These are phyloP conservation scores for Parazoanthus darwini DNA, from an alignment of 92 coral and sea anemone species.

Conservation along the genomic window DNA sequence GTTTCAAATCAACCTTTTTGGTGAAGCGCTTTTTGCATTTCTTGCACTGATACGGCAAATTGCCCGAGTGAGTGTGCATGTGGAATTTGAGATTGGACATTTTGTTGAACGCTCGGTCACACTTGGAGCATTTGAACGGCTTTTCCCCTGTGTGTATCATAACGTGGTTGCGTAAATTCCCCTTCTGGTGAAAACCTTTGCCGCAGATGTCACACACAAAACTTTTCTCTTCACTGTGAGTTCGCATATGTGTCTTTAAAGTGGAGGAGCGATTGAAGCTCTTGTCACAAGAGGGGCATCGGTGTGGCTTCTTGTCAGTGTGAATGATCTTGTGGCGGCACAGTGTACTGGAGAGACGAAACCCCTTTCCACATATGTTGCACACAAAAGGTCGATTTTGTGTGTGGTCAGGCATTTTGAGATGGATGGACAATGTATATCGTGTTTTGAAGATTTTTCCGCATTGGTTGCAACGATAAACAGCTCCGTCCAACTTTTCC, in stretches of 20 bases:
- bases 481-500: constrained; percentile 63
- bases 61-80: constrained; percentile 93
- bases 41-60: constrained; percentile 82
- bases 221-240: constrained; percentile 93
- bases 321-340: constrained; percentile 98
- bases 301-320: constrained; percentile 97
- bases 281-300: constrained; percentile 84
- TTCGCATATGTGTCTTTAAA: constrained; percentile 91
- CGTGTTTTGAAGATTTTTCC: constrained; percentile 95
- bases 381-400: constrained; percentile 95
- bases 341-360: constrained; percentile 95
- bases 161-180: constrained; percentile 92
- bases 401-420: constrained; percentile 97
- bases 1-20: constrained; percentile 77
- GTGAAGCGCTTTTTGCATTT: constrained; percentile 77
- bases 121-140: constrained; percentile 88
- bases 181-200: constrained; percentile 98
- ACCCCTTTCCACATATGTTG: constrained; percentile 97
- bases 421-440: constrained; percentile 92
- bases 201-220: constrained; percentile 93
- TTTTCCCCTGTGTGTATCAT: constrained; percentile 98
- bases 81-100: constrained; percentile 97
- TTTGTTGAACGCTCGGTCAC: constrained; percentile 95
- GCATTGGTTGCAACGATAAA: constrained; percentile 91
- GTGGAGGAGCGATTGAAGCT: constrained; percentile 95